A percentile compares a stretch with the other conserved stretches of the same genome.
Evolutionary conservation across 2,888 invertebrate species (phyloP).

Genomic region (Drosophila infuscata): DNA sequence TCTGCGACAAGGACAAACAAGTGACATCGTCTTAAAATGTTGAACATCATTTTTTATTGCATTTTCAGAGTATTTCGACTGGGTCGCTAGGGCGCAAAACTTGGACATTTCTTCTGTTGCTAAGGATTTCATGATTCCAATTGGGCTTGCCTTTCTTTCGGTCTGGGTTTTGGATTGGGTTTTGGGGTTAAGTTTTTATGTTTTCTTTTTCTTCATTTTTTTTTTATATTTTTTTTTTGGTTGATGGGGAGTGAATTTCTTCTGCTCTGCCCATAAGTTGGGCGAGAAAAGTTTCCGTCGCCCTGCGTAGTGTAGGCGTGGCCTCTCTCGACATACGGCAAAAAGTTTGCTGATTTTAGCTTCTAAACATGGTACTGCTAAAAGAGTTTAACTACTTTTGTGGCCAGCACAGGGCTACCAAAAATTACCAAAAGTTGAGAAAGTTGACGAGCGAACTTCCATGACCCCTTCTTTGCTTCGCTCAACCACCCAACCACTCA

Average conservation of each 20-base stretch:
- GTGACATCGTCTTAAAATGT: slow-evolving; percentile 69
- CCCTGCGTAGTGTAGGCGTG: slow-evolving; percentile 31
- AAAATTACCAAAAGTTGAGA: slow-evolving; percentile 53
- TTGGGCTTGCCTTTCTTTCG: slow-evolving; percentile 11
- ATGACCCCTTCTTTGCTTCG: background rate
- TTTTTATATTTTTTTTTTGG: background rate
- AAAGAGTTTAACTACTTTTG: slow-evolving; percentile 69
- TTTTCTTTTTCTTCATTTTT: too few species aligned
- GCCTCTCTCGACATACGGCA: slow-evolving; percentile 21
- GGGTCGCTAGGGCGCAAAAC: slow-evolving; percentile 24
- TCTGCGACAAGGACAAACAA: slow-evolving; percentile 63
- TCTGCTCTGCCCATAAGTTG: background rate
- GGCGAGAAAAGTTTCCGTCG: slow-evolving; percentile 29
- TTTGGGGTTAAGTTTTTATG: background rate
- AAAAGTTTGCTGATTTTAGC: slow-evolving; percentile 59
- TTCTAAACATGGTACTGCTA: slow-evolving; percentile 59
- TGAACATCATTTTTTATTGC: slow-evolving; percentile 70
- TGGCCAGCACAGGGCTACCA: slow-evolving; percentile 52
- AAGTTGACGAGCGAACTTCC: slow-evolving; percentile 39
- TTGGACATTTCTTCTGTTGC: slow-evolving; percentile 38
- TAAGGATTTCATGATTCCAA: slow-evolving; percentile 43
- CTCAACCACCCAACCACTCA: background rate
- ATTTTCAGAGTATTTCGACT: slow-evolving; percentile 58
- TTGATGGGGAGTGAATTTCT: background rate
- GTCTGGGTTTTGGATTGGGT: background rate